Percentiles rank a stretch among this genome's conserved stretches.
Evolutionary conservation across 2,888 invertebrate genomes (phyloP).

Genomic region (Parnassius mnemosyne): DNA sequence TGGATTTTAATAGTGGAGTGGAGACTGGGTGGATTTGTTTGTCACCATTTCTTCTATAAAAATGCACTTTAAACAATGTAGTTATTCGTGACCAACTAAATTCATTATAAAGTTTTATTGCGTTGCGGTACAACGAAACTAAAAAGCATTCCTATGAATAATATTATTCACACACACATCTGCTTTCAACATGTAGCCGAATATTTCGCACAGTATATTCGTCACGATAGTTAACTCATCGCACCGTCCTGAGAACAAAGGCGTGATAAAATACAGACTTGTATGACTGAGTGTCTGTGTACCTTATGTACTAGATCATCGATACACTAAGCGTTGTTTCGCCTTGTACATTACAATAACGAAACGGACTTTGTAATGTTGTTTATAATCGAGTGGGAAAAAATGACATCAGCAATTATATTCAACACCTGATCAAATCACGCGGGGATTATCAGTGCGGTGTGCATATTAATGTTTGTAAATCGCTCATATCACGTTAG

Average conservation of each 20-base stretch:
- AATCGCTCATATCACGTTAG: too few species aligned
- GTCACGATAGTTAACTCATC: conserved; percentile 1
- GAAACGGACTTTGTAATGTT: conserved; percentile 8
- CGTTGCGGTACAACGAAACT: too few species aligned
- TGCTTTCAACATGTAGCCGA: conserved; percentile 1
- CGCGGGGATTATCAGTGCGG: neutral
- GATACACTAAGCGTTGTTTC: neutral
- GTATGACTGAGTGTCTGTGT: neutral
- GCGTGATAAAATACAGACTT: conserved; percentile 13
- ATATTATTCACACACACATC: neutral
- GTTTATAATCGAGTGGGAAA: conserved; percentile 19
- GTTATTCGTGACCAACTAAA: too few species aligned
- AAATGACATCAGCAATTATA: conserved; percentile 23
- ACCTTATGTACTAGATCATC: conserved; percentile 7
- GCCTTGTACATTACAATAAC: conserved; percentile 10
- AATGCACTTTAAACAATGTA: too few species aligned
- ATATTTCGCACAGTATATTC: conserved; percentile 6
- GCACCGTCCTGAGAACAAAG: conserved; percentile 14
- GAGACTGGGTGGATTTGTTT: too few species aligned
- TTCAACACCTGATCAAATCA: conserved; percentile 21
- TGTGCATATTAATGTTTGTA: neutral
- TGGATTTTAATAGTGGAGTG: too few species aligned
- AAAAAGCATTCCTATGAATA: too few species aligned
- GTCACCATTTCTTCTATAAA: too few species aligned
- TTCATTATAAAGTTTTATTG: too few species aligned